Evolutionary conservation across 2,888 invertebrate genomes (phyloP), one percentile per base, ranked within the genome.

Genomic region (Microchrysa polita): DNA sequence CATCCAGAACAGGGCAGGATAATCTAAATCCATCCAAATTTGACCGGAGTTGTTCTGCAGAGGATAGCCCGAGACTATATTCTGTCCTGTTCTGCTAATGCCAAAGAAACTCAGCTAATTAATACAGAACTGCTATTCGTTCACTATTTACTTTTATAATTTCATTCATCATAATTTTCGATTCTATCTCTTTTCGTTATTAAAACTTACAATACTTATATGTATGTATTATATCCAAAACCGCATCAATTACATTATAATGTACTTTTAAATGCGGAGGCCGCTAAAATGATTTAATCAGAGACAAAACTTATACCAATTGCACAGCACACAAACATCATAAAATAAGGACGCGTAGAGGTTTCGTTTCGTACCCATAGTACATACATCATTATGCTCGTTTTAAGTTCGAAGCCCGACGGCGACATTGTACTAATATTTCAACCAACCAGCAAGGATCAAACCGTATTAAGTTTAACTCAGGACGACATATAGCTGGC

Each of bases 401-500:
- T 34, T 34, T 34, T 7, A 34, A 48, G 48, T 48, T 10, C 16
- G 2, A 4, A 48, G 48, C 48, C 16, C 48, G 12, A 48, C 16
- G 16, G 27, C 48, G 14, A 10, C 48, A n/a, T n/a, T n/a, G n/a
- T n/a, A n/a, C 48, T n/a, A n/a, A n/a, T n/a, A n/a, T n/a, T n/a
- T n/a, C n/a, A n/a, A n/a, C n/a, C n/a, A n/a, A 48, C 48, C 48
- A 48, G 48, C 12, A 2, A 48, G 12, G 48, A 34, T 34, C 2
- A 48, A 7, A 5, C 48, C 48, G 18, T 57, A 22, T 57, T 57
- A 57, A 57, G 10, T 57, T 57, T 57, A n/a, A n/a, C 18, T 18
- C 55, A 4, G 55, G 20, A 57, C 18, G 18, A 20, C 7, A 34
- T 34, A 7, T 34, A n/a, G n/a, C n/a, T n/a, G n/a, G n/a, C n/a